Evolutionary conservation across 2,113 vertebrate genomes (phyloP), one percentile per base, ranked within the genome.

Genomic region (Colius striatus): DNA sequence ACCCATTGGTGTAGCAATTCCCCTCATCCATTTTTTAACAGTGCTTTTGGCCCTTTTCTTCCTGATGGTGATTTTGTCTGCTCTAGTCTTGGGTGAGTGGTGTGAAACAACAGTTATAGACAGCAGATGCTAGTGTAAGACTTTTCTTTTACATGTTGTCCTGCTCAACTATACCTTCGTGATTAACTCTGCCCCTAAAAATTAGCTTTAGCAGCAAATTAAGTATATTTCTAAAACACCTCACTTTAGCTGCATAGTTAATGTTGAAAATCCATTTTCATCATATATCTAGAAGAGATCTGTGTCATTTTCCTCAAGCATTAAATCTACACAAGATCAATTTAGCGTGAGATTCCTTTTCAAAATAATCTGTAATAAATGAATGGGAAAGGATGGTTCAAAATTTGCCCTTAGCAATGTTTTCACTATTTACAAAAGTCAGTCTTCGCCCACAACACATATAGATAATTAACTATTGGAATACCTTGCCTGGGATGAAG

Each of bases 281-380:
- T 43, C 0, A 0, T 80, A 79, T 67, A 90, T 65, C 32, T 94
- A 82, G 90, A 92, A 93, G 75, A 95, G 92, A 92, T 90, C 79
- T 62, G 45, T 48, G 75, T n/a, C 72, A 82, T 88, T 95, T 94
- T 95, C 51, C 47, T 43, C 48, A 67, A 92, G 51, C 26, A 67
- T 86, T 92, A 84, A 55, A 95, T 93, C 88, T 93, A 77, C 0
- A 0, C 60, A 71, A 88, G 79, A 67, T 38, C 4, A 11, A 95
- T 86, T 92, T 87, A 95, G 87, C 36, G 29, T 48, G 63, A 95
- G 95, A 88, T 77, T 92, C 72, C 29, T 77, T 47, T 88, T 95
- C 51, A 73, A 74, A 92, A 71, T 36, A 16, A 22, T 61, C 32
- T 34, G 32, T 21, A 80, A 85, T 63, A 94, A 93, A 66, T 66